Base-by-base conservation (phyloP, 2,888 invertebrate species). In the Sphaerophoria taeniata region DNA sequence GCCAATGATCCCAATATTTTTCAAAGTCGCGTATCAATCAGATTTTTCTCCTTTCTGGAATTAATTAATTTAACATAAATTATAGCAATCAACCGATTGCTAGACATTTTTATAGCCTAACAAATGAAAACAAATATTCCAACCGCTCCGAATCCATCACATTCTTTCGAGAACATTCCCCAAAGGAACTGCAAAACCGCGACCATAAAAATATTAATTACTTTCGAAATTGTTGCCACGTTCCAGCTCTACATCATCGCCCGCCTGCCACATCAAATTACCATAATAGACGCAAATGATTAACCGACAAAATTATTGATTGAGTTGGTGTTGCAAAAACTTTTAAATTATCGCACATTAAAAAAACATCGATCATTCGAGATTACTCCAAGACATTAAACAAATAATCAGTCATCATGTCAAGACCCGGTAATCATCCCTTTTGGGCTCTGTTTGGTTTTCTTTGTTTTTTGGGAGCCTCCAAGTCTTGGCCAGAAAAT, bases 291-390 rank as follows among this genome's bases (percentile, higher is more conserved):
- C 6, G 6, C 4, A 53, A 67, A 67, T 67, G 51, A 67, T 65
- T 65, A 65, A 36, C 45, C 34, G 4, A 63, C 33, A 65, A 55
- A 65, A 49, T 2, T 51, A 36, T 74, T 47, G 36, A 45, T 56
- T 47, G 31, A 63, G 58, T 63, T 65, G n/a, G 55, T 56, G 47
- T 31, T 74, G 31, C n/a, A 60, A 47, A 45, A 56, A 77, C 31
- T 55, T 63, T 61, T 70, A 47, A 77, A 70, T 77, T 33, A 71
- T 55, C 71, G 47, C 56, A 47, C 43, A 75, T 67, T 58, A 70
- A 45, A 61, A 33, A 55, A 36, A 63, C 63, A 73, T 79, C 60
- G 72, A 79, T 79, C 67, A 73, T 39, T 45, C 5, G 45, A 55
- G 73, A 61, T 79, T 79, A 69, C 69, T 47, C 6, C n/a, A 12